Evolutionary conservation across 2,113 vertebrate species (phyloP).

Genomic region (Epinephelus moara): DNA sequence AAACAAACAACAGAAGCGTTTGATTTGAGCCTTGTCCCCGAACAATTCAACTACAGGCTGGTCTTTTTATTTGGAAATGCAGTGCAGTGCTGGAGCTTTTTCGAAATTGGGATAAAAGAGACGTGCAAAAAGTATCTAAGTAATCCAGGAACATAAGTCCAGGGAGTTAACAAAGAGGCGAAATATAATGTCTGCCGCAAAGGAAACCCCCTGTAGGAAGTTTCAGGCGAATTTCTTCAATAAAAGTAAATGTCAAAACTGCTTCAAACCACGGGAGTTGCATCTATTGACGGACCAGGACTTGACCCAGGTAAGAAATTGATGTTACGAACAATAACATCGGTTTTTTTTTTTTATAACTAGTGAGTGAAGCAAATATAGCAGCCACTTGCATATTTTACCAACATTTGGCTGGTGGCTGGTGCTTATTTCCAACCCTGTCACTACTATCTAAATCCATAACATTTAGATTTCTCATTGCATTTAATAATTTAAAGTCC

Average conservation of each 20-base stretch:
- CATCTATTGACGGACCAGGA: constrained; percentile 89
- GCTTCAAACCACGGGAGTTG: constrained; percentile 88
- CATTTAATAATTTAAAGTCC: background rate
- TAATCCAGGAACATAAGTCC: background rate
- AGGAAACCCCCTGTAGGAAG: constrained; percentile 88
- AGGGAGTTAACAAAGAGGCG: background rate
- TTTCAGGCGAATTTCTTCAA: constrained; percentile 90
- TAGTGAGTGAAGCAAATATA: too few relatives aligned
- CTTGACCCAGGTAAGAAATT: constrained; percentile 83
- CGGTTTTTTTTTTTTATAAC: too few relatives aligned
- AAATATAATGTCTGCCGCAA: constrained; percentile 82
- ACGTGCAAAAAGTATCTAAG: constrained; percentile 25
- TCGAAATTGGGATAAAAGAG: constrained; percentile 66
- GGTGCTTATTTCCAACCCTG: too few relatives aligned
- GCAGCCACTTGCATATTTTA: too few relatives aligned
- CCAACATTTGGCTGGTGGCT: too few relatives aligned
- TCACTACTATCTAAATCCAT: background rate
- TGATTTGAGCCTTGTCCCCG: constrained; percentile 16
- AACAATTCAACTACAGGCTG: background rate
- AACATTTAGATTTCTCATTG: background rate
- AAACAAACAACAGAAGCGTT: constrained; percentile 29
- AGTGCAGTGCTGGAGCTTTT: constrained; percentile 50
- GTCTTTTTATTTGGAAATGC: constrained; percentile 60
- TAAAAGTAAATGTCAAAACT: constrained; percentile 91
- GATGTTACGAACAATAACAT: background rate